Evolutionary conservation across 2,113 vertebrate genomes (phyloP).

Genomic region (Mormyrus iriodes): DNA sequence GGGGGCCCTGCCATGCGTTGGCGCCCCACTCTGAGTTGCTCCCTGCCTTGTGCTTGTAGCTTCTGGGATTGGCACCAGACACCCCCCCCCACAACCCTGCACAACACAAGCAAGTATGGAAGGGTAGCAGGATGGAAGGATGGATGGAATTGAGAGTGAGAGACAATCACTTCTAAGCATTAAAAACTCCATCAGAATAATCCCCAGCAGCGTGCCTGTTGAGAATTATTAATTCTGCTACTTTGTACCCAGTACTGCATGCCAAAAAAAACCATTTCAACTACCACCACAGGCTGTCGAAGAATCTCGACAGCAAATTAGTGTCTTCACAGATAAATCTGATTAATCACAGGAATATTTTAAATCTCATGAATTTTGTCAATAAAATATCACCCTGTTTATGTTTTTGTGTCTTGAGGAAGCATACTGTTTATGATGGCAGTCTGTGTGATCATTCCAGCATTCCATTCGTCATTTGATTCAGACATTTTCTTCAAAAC

Average conservation of each 20-base stretch:
- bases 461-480: background rate
- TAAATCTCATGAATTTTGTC: background rate
- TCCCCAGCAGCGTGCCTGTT: background rate
- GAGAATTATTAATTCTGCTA: background rate
- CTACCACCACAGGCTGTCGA: background rate
- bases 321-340: background rate
- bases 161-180: background rate
- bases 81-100: background rate
- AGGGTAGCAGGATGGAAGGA: background rate
- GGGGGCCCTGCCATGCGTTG: background rate
- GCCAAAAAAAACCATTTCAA: background rate
- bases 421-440: background rate
- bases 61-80: background rate
- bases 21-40: background rate
- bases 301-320: background rate
- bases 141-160: background rate
- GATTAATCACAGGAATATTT: background rate
- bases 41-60: background rate
- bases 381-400: background rate
- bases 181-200: background rate
- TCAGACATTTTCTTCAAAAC: background rate
- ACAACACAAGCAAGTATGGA: too few relatives aligned
- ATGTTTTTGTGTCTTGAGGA: background rate
- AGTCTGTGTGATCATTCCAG: background rate
- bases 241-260: background rate